Percentiles rank a stretch among this genome's conserved stretches.
Evolutionary conservation across 1,140 invertebrate species (phyloP).

Genomic region (Drosophila leontia): DNA sequence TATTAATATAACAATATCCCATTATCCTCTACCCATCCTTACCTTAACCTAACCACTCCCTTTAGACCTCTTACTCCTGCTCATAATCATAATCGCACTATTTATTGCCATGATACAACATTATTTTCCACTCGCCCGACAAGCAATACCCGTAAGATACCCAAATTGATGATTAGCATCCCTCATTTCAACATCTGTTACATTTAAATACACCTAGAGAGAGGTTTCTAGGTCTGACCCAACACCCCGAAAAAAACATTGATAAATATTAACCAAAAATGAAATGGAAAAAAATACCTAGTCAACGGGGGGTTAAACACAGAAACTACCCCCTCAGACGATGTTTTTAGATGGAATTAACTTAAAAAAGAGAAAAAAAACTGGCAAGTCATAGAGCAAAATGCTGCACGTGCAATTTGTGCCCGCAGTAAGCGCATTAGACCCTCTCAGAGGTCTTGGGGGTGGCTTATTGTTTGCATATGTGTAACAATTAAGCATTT

Average conservation of each 20-base stretch:
- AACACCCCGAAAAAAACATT: slow-evolving; percentile 46
- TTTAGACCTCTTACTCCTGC: not conserved
- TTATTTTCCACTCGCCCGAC: slow-evolving; percentile 62
- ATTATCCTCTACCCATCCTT: not conserved
- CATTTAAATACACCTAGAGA: slow-evolving; percentile 71
- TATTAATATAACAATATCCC: not conserved
- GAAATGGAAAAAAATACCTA: slow-evolving; percentile 16
- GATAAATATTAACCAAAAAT: slow-evolving; percentile 51
- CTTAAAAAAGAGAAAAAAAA: slow-evolving; percentile 48
- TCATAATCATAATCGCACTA: slow-evolving; percentile 70
- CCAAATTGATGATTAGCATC: slow-evolving; percentile 74
- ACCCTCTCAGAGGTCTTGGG: slow-evolving; percentile 53
- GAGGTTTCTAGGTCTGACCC: slow-evolving; percentile 8
- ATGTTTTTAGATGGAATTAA: slow-evolving; percentile 63
- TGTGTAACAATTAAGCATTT: slow-evolving; percentile 83
- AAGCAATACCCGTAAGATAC: slow-evolving; percentile 44
- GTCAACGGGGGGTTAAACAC: slow-evolving; percentile 47
- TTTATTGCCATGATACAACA: slow-evolving; percentile 84
- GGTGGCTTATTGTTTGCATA: slow-evolving; percentile 76
- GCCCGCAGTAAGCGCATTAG: slow-evolving; percentile 79
- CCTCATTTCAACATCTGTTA: slow-evolving; percentile 83
- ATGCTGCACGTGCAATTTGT: slow-evolving; percentile 79
- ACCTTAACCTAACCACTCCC: not conserved
- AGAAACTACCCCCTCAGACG: slow-evolving; percentile 63
- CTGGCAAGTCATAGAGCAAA: slow-evolving; percentile 58